Evolutionary conservation across 2,797 vertebrate genomes (phyloP).

Genomic region (Amblyraja radiata): DNA sequence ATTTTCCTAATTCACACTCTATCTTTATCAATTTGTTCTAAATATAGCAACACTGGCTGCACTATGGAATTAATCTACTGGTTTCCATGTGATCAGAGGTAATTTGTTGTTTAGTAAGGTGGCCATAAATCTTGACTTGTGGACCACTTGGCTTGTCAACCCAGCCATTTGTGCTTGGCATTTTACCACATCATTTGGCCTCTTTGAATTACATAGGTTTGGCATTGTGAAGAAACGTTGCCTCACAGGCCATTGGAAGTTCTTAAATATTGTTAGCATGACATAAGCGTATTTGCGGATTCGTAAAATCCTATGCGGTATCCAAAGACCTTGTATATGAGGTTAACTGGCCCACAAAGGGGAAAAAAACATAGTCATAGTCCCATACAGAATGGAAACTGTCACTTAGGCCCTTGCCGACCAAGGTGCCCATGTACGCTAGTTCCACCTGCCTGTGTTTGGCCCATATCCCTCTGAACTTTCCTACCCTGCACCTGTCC

Average conservation of each 20-base stretch:
- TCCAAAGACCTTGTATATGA: background rate
- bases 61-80: background rate
- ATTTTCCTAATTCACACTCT: background rate
- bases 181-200: background rate
- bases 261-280: background rate
- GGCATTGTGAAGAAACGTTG: background rate
- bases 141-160: background rate
- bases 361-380: background rate
- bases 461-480: too few species aligned
- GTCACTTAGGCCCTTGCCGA: too few species aligned
- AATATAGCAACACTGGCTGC: background rate
- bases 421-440: too few species aligned
- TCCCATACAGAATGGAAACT: too few species aligned
- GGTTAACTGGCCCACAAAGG: background rate
- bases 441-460: too few species aligned
- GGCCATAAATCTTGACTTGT: background rate
- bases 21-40: background rate
- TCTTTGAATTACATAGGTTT: background rate
- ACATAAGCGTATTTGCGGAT: background rate
- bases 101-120: background rate
- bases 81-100: background rate
- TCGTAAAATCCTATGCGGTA: background rate
- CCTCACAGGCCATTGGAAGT: background rate
- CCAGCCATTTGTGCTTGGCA: background rate
- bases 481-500: too few species aligned